Conservation (phyloP, 1,140 invertebrate genomes). For the Schmidtea mediterranea region DNA sequence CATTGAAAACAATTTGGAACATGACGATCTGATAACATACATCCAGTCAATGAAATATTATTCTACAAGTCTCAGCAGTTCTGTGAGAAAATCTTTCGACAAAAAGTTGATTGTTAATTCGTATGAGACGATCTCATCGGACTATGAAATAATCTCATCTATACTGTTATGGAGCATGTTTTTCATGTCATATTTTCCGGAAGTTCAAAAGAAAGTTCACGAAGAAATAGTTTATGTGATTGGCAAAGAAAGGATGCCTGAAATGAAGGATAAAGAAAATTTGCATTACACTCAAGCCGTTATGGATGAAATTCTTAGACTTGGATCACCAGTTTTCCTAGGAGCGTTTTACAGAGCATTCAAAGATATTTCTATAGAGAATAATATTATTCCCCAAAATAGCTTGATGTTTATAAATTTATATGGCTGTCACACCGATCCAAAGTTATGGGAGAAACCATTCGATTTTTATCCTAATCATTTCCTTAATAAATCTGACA, state of each 20-base stretch:
- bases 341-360: background rate
- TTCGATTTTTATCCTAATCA: background rate
- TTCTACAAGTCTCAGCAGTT: no score
- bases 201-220: slow-evolving; percentile 1
- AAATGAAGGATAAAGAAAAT: background rate
- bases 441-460: background rate
- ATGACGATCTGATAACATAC: no score
- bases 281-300: background rate
- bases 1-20: no score
- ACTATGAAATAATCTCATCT: background rate
- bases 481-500: background rate
- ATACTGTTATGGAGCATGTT: background rate
- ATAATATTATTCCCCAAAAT: background rate
- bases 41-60: no score
- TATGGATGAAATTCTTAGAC: background rate
- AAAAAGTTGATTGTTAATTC: no score
- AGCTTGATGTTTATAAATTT: background rate
- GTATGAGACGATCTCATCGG: background rate
- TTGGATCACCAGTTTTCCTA: background rate
- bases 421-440: background rate
- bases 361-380: background rate
- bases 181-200: background rate
- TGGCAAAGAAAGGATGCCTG: background rate
- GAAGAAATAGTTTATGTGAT: background rate
- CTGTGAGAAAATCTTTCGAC: no score